phyloP scores from a whole-genome alignment of 2,113 vertebrate genomes.

The Zootoca vivipara region DNA sequence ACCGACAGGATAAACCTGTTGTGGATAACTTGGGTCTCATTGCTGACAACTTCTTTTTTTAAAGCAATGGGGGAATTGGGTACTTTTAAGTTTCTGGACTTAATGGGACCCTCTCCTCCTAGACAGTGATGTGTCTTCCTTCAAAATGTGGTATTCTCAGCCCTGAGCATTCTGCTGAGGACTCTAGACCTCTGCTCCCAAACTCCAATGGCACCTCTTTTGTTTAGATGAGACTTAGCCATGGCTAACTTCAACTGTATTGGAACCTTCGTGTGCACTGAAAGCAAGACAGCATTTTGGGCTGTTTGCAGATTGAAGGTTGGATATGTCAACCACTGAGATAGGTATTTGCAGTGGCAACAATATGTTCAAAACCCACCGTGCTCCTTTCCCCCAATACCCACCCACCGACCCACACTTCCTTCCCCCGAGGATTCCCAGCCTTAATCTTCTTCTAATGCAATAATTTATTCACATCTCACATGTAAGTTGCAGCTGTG shows the following conservation, averaged over 20 bases:
- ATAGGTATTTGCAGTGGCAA: slow-evolving; percentile 39
- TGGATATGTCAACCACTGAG: slow-evolving; percentile 31
- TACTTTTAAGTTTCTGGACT: not conserved
- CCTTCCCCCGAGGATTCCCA: slow-evolving; percentile 20
- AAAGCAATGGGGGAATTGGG: not conserved
- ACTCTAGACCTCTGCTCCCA: not conserved
- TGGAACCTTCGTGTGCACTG: slow-evolving; percentile 32
- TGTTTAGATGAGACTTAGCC: not conserved
- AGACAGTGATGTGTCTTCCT: not conserved
- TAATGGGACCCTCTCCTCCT: not conserved
- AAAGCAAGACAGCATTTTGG: slow-evolving; percentile 64
- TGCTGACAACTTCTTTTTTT: too few relatives aligned
- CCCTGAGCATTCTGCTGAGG: not conserved
- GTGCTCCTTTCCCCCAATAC: not conserved
- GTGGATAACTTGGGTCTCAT: not conserved
- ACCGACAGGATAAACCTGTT: not conserved
- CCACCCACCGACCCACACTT: not conserved
- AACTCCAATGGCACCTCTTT: not conserved
- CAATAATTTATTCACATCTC: slow-evolving; percentile 41
- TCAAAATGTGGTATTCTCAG: not conserved
- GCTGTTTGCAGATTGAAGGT: slow-evolving; percentile 52
- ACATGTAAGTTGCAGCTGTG: slow-evolving; percentile 10
- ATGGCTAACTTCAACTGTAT: not conserved
- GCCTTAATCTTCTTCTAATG: slow-evolving; percentile 31
- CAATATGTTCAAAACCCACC: not conserved